phyloP scores from a whole-genome alignment of 1,140 invertebrate genomes.

The Calosoma granatense region DNA sequence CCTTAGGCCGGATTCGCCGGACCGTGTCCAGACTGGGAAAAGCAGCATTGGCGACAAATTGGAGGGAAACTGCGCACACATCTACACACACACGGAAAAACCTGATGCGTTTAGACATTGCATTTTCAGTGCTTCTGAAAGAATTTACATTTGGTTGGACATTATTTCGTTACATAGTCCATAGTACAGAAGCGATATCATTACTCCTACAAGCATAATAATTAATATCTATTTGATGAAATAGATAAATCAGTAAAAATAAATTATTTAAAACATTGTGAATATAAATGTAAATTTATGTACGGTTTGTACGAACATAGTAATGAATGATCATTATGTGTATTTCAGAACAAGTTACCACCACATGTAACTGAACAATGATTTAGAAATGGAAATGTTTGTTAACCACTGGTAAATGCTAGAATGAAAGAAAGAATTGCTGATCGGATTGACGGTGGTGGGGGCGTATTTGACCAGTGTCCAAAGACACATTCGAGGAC shows the following conservation, averaged over 20 bases:
- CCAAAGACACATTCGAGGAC: not conserved
- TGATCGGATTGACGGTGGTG: not conserved
- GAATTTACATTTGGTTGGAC: not conserved
- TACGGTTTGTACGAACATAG: too few species aligned
- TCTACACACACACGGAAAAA: not conserved
- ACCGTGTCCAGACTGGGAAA: conserved; percentile 32
- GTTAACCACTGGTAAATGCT: not conserved
- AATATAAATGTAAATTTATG: too few species aligned
- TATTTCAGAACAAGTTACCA: not conserved
- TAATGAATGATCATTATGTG: too few species aligned
- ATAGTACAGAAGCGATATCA: too few species aligned
- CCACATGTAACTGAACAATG: not conserved
- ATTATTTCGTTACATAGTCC: too few species aligned
- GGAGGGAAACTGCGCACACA: conserved; percentile 23
- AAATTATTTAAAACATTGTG: too few species aligned
- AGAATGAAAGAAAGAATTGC: conserved; percentile 4
- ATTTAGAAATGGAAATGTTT: not conserved
- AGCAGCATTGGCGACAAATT: conserved; percentile 31
- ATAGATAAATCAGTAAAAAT: too few species aligned
- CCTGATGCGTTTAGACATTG: not conserved
- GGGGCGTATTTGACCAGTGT: not conserved
- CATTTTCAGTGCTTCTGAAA: not conserved
- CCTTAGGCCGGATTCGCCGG: conserved; percentile 16
- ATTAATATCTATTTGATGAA: too few species aligned
- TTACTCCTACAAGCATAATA: too few species aligned